Conservation (phyloP, 2,113 vertebrate genomes). For the Paralichthys olivaceus region DNA sequence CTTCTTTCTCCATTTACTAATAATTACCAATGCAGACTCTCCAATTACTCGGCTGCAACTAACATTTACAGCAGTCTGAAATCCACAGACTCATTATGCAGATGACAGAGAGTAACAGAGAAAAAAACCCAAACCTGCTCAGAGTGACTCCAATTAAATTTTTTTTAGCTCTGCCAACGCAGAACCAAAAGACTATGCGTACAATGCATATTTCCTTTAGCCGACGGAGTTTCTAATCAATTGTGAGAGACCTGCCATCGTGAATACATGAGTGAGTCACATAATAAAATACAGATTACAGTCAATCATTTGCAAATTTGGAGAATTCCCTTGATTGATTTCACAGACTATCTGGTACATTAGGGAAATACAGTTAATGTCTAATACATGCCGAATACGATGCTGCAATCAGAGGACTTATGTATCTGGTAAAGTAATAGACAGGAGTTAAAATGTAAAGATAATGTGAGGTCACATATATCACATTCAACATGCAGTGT, state of each 20-base stretch:
- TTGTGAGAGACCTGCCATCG: conserved; percentile 37
- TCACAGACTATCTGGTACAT: no score
- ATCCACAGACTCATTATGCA: conserved; percentile 80
- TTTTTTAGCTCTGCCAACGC: conserved; percentile 71
- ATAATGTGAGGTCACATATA: not conserved
- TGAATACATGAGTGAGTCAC: conserved; percentile 41
- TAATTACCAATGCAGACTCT: conserved; percentile 81
- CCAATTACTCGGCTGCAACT: conserved; percentile 78
- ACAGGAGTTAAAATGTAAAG: not conserved
- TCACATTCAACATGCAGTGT: not conserved
- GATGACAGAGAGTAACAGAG: conserved; percentile 64
- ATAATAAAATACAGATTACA: conserved; percentile 37
- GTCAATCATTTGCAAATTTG: conserved; percentile 15
- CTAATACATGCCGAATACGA: not conserved
- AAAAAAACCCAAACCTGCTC: conserved; percentile 67
- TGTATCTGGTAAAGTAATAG: not conserved
- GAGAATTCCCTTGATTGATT: conserved; percentile 11
- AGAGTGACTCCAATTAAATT: conserved; percentile 82
- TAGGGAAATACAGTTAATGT: not conserved
- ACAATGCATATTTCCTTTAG: conserved; percentile 54
- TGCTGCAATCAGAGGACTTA: not conserved
- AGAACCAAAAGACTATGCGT: conserved; percentile 67
- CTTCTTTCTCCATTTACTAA: conserved; percentile 82
- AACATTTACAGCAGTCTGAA: conserved; percentile 75
- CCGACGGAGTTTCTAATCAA: conserved; percentile 40